phyloP scores from a whole-genome alignment of 1,140 invertebrate species.

The Scaptomyza graminum region DNA sequence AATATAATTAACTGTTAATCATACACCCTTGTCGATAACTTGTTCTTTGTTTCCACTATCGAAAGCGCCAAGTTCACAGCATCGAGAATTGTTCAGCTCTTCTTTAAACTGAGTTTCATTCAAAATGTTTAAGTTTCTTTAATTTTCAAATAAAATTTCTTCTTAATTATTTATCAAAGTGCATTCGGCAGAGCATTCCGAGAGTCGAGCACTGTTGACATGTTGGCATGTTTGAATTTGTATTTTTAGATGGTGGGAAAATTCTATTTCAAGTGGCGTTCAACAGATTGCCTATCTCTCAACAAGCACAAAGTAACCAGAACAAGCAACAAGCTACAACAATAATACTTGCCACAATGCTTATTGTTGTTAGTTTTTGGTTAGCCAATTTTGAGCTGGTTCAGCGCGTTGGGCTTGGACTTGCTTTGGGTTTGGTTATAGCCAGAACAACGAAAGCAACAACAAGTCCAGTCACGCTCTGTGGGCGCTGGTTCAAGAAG shows the following conservation, averaged over 20 bases:
- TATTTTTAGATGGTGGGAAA: slow-evolving; percentile 81
- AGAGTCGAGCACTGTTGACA: slow-evolving; percentile 23
- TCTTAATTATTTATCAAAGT: background rate
- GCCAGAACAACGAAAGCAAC: slow-evolving; percentile 1
- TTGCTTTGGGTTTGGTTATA: slow-evolving; percentile 30
- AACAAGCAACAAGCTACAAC: slow-evolving; percentile 44
- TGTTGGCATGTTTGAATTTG: slow-evolving; percentile 39
- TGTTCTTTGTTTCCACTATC: no score
- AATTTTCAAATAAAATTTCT: no score
- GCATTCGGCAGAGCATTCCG: slow-evolving; percentile 10
- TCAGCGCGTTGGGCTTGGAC: slow-evolving; percentile 42
- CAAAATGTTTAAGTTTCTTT: no score
- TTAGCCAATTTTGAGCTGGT: slow-evolving; percentile 63
- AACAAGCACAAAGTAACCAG: slow-evolving; percentile 64
- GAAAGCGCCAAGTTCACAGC: no score
- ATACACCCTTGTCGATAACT: no score
- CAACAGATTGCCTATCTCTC: slow-evolving; percentile 75
- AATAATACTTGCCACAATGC: slow-evolving; percentile 42
- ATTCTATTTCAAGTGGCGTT: slow-evolving; percentile 74
- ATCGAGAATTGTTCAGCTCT: no score
- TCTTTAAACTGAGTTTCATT: no score
- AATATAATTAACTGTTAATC: no score
- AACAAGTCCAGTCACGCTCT: slow-evolving; percentile 77
- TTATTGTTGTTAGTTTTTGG: slow-evolving; percentile 76
- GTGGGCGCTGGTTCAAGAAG: slow-evolving; percentile 79